A percentile compares a stretch with the other conserved stretches of the same genome.
Evolutionary conservation across 2,888 invertebrate species (phyloP).

Genomic region (Meloe dianella): DNA sequence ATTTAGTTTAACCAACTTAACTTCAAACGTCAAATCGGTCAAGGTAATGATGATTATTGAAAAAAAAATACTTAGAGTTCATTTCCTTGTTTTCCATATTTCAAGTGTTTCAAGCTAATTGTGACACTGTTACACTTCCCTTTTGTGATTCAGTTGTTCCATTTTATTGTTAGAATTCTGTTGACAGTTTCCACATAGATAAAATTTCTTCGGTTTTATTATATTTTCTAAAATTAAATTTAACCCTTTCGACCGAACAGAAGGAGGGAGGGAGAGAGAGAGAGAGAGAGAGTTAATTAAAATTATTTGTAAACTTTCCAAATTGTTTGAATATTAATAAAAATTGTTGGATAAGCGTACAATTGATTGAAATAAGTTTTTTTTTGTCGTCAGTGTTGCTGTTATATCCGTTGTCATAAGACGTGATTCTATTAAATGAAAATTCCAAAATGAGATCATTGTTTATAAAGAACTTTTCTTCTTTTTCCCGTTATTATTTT

Average conservation of each 20-base stretch:
- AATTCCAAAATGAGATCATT: constrained; percentile 5
- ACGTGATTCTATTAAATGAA: constrained; percentile 1
- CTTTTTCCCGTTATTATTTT: background rate
- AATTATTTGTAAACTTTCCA: background rate
- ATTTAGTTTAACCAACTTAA: background rate
- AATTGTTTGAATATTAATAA: background rate
- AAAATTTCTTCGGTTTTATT: background rate
- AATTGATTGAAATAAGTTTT: background rate
- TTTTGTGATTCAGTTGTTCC: background rate
- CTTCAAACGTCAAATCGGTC: background rate
- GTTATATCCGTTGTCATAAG: background rate
- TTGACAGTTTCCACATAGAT: background rate
- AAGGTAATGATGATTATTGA: too few species aligned
- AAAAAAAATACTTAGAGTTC: too few species aligned
- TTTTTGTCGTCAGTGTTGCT: too few species aligned
- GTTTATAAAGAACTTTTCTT: background rate
- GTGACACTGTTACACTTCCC: background rate
- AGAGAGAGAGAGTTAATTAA: background rate
- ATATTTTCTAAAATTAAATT: background rate
- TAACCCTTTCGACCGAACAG: background rate
- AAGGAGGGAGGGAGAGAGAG: background rate
- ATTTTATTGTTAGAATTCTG: background rate
- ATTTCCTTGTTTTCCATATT: background rate
- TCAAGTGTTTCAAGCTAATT: background rate
- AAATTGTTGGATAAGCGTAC: background rate